phyloP scores from a whole-genome alignment of 2,888 invertebrate genomes.

The Thereva unica region DNA sequence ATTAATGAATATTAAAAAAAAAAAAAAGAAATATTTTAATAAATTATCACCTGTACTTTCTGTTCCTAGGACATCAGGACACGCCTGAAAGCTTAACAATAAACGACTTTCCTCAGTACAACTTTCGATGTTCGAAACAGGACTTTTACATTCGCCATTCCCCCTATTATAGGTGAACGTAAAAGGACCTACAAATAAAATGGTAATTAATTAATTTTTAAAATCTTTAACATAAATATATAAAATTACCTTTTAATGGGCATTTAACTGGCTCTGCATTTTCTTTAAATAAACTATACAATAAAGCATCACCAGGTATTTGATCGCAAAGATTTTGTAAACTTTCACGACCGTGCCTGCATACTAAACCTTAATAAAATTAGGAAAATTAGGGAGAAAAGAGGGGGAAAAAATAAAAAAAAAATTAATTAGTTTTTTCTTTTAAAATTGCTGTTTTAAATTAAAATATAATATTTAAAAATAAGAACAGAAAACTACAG shows the following conservation, averaged over 20 bases:
- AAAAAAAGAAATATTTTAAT: neutral
- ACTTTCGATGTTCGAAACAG: slow-evolving; percentile 89
- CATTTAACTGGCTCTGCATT: slow-evolving; percentile 87
- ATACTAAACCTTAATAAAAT: slow-evolving; percentile 58
- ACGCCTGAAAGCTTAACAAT: slow-evolving; percentile 89
- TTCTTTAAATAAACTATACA: slow-evolving; percentile 88
- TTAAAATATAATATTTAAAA: slow-evolving; percentile 16
- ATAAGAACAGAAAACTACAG: slow-evolving; percentile 32
- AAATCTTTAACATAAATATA: slow-evolving; percentile 4
- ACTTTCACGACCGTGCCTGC: slow-evolving; percentile 64
- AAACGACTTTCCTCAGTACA: slow-evolving; percentile 91
- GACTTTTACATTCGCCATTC: slow-evolving; percentile 86
- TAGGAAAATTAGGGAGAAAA: slow-evolving; percentile 48
- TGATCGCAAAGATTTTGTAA: slow-evolving; percentile 81
- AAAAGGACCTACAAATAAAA: slow-evolving; percentile 75
- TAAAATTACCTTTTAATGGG: slow-evolving; percentile 66
- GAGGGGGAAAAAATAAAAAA: slow-evolving; percentile 47
- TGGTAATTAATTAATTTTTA: slow-evolving; percentile 5
- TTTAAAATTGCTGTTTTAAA: slow-evolving; percentile 47
- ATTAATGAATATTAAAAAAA: neutral
- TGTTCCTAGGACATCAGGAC: slow-evolving; percentile 87
- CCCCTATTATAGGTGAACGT: slow-evolving; percentile 92
- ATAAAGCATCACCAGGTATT: slow-evolving; percentile 85
- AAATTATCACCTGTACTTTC: slow-evolving; percentile 79
- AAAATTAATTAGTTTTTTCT: slow-evolving; percentile 54